These are phyloP conservation scores for Atethmia centrago DNA, from an alignment of 2,888 invertebrate species.

Conservation along the genomic window DNA sequence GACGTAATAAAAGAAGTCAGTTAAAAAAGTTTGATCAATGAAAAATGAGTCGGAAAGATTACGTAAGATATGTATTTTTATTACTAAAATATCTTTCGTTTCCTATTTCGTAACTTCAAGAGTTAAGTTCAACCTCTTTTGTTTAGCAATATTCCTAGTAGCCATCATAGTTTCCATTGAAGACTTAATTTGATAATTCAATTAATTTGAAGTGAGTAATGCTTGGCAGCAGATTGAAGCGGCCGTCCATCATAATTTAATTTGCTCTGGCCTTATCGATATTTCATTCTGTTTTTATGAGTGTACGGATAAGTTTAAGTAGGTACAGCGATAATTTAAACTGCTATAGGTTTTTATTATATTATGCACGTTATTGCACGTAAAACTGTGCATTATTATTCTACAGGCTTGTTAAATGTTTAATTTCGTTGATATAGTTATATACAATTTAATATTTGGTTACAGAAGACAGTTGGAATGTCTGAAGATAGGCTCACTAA, in stretches of 20 bases:
- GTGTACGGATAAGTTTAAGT: not conserved
- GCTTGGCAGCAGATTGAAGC: constrained; percentile 17
- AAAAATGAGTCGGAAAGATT: not conserved
- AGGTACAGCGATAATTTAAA: constrained; percentile 2
- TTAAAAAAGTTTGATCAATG: no score
- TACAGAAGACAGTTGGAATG: not conserved
- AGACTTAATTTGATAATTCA: constrained; percentile 4
- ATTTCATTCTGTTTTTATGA: constrained; percentile 27
- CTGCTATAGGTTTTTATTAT: not conserved
- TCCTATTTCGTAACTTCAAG: not conserved
- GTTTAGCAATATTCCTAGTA: not conserved
- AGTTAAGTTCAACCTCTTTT: not conserved
- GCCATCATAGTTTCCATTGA: not conserved
- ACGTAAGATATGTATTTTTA: not conserved
- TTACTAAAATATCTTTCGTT: not conserved
- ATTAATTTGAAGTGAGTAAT: constrained; percentile 20
- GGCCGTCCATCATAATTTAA: constrained; percentile 30
- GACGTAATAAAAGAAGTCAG: not conserved
- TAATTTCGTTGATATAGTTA: no score
- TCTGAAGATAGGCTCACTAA: not conserved
- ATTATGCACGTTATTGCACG: not conserved
- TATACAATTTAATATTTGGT: not conserved
- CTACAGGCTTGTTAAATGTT: no score
- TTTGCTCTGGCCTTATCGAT: constrained; percentile 28
- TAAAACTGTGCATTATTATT: constrained; percentile 11